Conservation (phyloP, 1,140 invertebrate genomes). For the Sarcophaga bullata region DNA sequence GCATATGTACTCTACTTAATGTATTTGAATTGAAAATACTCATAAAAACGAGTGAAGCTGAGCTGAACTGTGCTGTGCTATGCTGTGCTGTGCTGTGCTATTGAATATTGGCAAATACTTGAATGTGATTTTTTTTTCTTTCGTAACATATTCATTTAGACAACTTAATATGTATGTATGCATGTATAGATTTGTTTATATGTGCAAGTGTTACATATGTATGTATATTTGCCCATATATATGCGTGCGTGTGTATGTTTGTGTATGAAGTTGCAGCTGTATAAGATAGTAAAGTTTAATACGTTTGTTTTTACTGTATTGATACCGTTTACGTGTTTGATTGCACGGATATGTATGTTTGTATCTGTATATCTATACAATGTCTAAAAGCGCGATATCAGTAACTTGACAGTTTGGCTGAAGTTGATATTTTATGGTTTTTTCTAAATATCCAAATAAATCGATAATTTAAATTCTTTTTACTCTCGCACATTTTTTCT, state of each 20-base stretch:
- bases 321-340: constrained; percentile 16
- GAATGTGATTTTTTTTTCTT: no score
- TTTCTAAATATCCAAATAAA: not conserved
- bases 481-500: not conserved
- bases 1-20: not conserved
- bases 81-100: no score
- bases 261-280: not conserved
- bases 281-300: not conserved
- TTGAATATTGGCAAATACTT: no score
- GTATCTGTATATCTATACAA: not conserved
- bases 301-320: not conserved
- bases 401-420: constrained; percentile 2
- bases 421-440: constrained; percentile 1
- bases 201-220: not conserved
- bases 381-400: not conserved
- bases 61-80: no score
- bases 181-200: not conserved
- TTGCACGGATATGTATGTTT: not conserved
- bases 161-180: not conserved
- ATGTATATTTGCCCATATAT: no score
- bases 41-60: not conserved
- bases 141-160: not conserved
- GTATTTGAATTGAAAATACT: not conserved
- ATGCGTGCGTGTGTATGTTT: not conserved
- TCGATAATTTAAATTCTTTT: no score